Base-by-base conservation (phyloP, 1,140 invertebrate genomes). In the Saccostrea cuccullata region DNA sequence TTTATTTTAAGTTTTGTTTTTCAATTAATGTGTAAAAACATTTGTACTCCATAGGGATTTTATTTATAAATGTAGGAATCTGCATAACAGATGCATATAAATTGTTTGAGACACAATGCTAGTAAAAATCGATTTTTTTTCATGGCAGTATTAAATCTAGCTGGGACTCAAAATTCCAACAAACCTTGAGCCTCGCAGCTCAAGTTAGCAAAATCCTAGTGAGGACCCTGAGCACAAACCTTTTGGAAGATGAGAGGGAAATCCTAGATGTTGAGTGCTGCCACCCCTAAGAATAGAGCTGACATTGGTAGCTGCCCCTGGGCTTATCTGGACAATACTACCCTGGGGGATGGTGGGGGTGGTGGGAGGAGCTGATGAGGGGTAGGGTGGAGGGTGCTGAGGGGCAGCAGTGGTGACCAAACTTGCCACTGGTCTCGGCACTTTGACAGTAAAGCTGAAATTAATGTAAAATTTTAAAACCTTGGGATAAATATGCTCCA, bases 261-360 rank as follows among this genome's bases (percentile, higher is more conserved):
- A 88, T 47, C 84, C 82, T 20, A 58, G 64, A 58, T 85, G 84
- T 40, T 85, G 47, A 23, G 84, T 85, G 11, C 82, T 84, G 26
- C 82, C 83, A 58, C 70, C 83, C 40, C 26, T 55, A 12, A 73
- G 83, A 20, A 36, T 40, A 23, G 82, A 58, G 55, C 60, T 73
- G n/a, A 84, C 60, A 17, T 47, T 85, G 23, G 73, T 15, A 6
- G 87, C 12, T 56, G 87, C 36, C 40, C 82, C 82, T 9, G 87
- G 82, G 55, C 83, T 88, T 30, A 88, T 88, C 40, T 88, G 87
- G 40, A 88, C 82, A 85, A 88, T 88, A 40, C 83, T 88, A 26
- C 82, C 47, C 55, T 88, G 87, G 47, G 87, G 84, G 11, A 56
- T 55, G 26, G 55, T 82, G 15, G 87, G 83, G 26, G 87, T 77